Evolutionary conservation across 1,140 invertebrate species (phyloP).

Genomic region (Plodia interpunctella): DNA sequence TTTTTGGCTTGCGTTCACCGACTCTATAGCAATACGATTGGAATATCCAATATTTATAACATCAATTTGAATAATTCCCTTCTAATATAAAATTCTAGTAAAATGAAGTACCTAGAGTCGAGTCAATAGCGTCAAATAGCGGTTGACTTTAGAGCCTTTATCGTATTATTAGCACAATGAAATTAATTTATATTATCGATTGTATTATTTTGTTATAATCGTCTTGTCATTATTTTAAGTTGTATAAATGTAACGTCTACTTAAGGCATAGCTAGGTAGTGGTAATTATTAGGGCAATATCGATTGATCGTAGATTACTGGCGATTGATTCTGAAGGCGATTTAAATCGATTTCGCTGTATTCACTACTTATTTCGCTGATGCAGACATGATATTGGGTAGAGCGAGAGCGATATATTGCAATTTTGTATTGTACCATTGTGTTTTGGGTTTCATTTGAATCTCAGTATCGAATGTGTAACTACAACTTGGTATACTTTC

Average conservation of each 20-base stretch:
- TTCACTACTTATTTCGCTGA: constrained; percentile 9
- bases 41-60: constrained; percentile 13
- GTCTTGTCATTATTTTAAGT: constrained; percentile 76
- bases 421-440: constrained; percentile 68
- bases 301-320: constrained; percentile 48
- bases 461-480: constrained; percentile 71
- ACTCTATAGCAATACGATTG: constrained; percentile 16
- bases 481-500: constrained; percentile 73
- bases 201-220: constrained; percentile 66
- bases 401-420: constrained; percentile 20
- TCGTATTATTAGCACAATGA: constrained; percentile 67
- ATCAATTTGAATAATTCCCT: constrained; percentile 18
- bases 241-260: constrained; percentile 74
- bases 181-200: constrained; percentile 52
- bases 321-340: constrained; percentile 9
- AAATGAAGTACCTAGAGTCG: constrained; percentile 24
- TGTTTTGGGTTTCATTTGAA: constrained; percentile 73
- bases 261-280: constrained; percentile 73
- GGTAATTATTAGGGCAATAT: constrained; percentile 69
- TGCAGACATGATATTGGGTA: background rate
- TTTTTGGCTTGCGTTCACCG: constrained; percentile 2
- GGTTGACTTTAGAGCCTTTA: constrained; percentile 35
- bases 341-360: background rate
- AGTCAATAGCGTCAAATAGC: constrained; percentile 12
- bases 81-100: constrained; percentile 29